phyloP scores from a whole-genome alignment of 2,797 vertebrate genomes.

The Poeciliopsis paucimaculata region DNA sequence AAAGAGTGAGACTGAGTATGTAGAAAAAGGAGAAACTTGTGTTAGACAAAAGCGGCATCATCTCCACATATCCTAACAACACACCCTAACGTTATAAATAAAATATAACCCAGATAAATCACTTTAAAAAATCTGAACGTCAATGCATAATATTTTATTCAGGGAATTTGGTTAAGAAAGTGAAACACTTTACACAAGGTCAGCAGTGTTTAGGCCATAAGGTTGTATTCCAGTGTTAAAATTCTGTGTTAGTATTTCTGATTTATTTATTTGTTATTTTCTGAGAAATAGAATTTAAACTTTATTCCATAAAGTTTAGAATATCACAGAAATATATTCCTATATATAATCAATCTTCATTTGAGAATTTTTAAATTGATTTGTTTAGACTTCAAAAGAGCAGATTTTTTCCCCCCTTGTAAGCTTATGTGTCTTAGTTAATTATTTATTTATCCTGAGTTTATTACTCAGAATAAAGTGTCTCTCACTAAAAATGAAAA shows the following conservation, averaged over 20 bases:
- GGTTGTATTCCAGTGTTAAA: neutral
- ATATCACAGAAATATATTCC: neutral
- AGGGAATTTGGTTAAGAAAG: neutral
- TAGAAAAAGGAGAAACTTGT: neutral
- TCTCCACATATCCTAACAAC: neutral
- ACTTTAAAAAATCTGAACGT: neutral
- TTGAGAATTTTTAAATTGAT: neutral
- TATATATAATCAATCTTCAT: neutral
- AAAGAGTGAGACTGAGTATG: slow-evolving; percentile 14
- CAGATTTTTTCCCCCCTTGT: neutral
- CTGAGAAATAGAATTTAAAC: neutral
- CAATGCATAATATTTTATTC: neutral
- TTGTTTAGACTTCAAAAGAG: neutral
- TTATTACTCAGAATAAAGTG: neutral
- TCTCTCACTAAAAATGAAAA: neutral
- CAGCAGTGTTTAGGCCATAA: neutral
- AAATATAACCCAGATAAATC: neutral
- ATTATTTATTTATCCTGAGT: neutral
- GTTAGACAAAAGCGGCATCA: neutral
- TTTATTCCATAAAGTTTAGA: neutral
- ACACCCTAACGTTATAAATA: neutral
- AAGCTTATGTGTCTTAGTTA: neutral
- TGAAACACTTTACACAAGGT: neutral
- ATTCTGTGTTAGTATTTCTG: neutral
- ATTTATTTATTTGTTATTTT: neutral